Evolutionary conservation across 2,113 vertebrate genomes (phyloP), one percentile per base, ranked within the genome.

Genomic region (Microcebus jonahi): DNA sequence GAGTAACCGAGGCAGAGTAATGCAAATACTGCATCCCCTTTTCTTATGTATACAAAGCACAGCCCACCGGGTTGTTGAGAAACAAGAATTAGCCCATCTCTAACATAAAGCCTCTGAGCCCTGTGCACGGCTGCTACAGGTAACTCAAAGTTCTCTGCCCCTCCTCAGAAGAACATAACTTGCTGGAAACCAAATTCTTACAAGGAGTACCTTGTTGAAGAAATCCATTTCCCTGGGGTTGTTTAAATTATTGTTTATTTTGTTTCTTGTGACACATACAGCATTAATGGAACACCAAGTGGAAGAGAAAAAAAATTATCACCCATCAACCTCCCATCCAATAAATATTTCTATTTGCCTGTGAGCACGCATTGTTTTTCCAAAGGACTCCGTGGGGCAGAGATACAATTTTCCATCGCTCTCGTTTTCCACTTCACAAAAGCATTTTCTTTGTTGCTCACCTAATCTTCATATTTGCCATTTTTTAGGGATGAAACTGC

Each of bases 1-100:
- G 98, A 98, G 95, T 92, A 97, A 98, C 94, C 88, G 73, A 96
- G 88, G 86, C 27, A 27, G 50, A 73, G 93, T 65, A 92, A 96
- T 90, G 92, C 93, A 95, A 95, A 87, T 7, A 92, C 65, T 0
- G 11, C 61, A 36, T n/a, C 94, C 61, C 93, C 73, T 80, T 92
- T 96, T 48, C 86, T 34, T 57, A 79, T n/a, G 80, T 50, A 70
- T 82, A 96, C 89, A 95, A 89, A 90, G 88, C 65, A 12, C 0
- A 36, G 82, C 88, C 57, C 25, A 14, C 17, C 6, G 42, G n/a
- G 31, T 9, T 90, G 23, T 0, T 48, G 85, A 77, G 68, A 96
- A 59, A 45, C 14, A 31, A 6, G 36, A 59, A 77, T 20, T 6
- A 71, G 79, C 59, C 73, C 79, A 34, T 45, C 18, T 45, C 77